Evolutionary conservation across 2,888 invertebrate genomes (phyloP), one percentile per base, ranked within the genome.

Genomic region (Panzeria rudis): DNA sequence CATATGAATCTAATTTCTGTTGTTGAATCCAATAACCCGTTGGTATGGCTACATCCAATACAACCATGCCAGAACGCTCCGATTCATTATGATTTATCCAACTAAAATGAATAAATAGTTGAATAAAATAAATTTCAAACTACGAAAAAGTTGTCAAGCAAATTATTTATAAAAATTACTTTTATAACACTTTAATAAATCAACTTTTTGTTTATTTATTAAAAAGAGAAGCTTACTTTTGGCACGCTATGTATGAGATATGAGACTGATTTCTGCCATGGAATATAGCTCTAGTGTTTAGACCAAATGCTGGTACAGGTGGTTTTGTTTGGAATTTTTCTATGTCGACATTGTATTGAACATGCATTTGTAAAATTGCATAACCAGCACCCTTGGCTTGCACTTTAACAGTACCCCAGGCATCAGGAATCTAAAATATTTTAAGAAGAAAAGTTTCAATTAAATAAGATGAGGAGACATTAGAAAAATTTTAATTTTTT

Each of bases 331-430:
- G 97, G 94, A 97, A 97, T 91, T 95, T 95, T 72, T 94, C 94
- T 88, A 95, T 95, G 92, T 98, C 98, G 69, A 98, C 97, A 93
- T 97, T 97, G 93, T 98, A 98, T 91, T 97, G 96, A 32, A 97
- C 97, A 44, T 97, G 96, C 95, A 98, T 96, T 94, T 98, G 98
- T 87, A 98, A 94, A 89, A 98, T 95, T 4, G 98, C 98, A 93
- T 97, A 97, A n/a, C 98, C 98, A 3, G 97, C 97, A 86, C 98
- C 99, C 90, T 96, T 96, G 0, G 97, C 98, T 88, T 97, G 96
- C 61, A 98, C 97, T 93, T 97, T 97, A 47, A 98, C 97, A 0
- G 97, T 97, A 89, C 98, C 98, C 97, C 97, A 98, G 61, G 98
- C 98, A 89, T 96, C 95, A 0, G 97, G 97, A 91, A 98, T 97